phyloP scores from a whole-genome alignment of 2,797 vertebrate genomes.

The Gila robusta region DNA sequence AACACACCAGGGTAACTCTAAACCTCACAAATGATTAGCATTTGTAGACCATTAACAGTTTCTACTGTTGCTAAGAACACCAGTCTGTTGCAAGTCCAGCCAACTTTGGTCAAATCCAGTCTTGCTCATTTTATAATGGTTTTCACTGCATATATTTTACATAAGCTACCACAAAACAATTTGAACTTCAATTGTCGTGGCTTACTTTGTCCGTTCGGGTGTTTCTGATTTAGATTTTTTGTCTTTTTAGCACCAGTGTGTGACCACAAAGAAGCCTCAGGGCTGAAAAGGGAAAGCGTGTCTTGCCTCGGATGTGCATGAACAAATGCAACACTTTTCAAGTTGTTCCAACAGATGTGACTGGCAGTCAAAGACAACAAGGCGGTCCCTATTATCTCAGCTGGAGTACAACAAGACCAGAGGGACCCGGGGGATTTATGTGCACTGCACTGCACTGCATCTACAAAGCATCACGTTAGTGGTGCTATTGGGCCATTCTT shows the following conservation, averaged over 20 bases:
- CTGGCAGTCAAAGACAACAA: conserved; percentile 24
- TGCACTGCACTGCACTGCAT: background rate
- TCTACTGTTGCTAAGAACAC: conserved; percentile 9
- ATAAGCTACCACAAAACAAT: conserved; percentile 16
- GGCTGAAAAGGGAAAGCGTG: background rate
- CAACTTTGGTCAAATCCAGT: background rate
- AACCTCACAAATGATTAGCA: conserved; percentile 21
- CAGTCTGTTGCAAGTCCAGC: background rate
- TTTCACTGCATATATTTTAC: conserved; percentile 23
- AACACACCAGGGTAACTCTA: background rate
- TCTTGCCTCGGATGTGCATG: background rate
- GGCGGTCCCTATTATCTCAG: background rate
- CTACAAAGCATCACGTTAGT: background rate
- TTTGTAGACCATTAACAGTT: conserved; percentile 28
- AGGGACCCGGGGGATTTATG: background rate
- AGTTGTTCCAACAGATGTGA: conserved; percentile 33
- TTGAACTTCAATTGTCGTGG: background rate
- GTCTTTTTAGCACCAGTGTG: conserved; percentile 48
- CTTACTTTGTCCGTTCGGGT: background rate
- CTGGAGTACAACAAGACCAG: background rate
- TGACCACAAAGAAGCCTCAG: conserved; percentile 6
- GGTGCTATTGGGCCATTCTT: background rate
- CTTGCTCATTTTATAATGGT: conserved; percentile 7
- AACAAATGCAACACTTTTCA: background rate
- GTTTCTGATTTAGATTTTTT: background rate